Evolutionary conservation across 1,140 invertebrate genomes (phyloP).

Genomic region (Neodiprion pinetum): DNA sequence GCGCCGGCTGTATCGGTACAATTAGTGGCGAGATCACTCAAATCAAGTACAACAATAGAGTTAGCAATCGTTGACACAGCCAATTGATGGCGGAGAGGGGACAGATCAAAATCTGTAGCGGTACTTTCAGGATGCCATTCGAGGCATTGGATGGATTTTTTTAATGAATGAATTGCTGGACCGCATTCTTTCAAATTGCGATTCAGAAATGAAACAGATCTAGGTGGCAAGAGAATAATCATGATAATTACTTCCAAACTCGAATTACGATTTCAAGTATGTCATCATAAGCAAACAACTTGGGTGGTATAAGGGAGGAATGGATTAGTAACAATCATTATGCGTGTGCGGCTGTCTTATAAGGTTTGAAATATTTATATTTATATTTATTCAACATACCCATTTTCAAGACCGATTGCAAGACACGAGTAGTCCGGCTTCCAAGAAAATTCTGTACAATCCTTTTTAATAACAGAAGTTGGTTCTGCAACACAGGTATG

Average conservation of each 20-base stretch:
- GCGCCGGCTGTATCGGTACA: not conserved
- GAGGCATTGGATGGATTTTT: conserved; percentile 70
- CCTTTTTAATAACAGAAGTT: conserved; percentile 42
- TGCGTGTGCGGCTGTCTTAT: too few relatives aligned
- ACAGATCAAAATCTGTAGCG: conserved; percentile 62
- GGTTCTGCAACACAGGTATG: conserved; percentile 37
- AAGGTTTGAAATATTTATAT: conserved; percentile 1
- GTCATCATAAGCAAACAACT: not conserved
- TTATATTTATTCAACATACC: conserved; percentile 43
- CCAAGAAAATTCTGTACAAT: conserved; percentile 67
- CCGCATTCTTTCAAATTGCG: conserved; percentile 36
- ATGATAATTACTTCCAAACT: too few relatives aligned
- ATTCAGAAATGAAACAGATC: conserved; percentile 47
- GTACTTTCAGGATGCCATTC: conserved; percentile 77
- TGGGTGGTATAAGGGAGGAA: too few relatives aligned
- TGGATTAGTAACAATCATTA: too few relatives aligned
- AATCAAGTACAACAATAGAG: conserved; percentile 66
- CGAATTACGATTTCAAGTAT: conserved; percentile 14
- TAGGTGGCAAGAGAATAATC: conserved; percentile 30
- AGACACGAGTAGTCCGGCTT: conserved; percentile 67
- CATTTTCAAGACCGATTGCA: conserved; percentile 69
- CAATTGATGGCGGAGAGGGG: conserved; percentile 68
- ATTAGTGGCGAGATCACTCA: conserved; percentile 32
- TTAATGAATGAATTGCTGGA: conserved; percentile 39
- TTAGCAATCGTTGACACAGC: conserved; percentile 68